Evolutionary conservation across 2,888 invertebrate genomes (phyloP).

Genomic region (Aphelenchoides bicaudatus): DNA sequence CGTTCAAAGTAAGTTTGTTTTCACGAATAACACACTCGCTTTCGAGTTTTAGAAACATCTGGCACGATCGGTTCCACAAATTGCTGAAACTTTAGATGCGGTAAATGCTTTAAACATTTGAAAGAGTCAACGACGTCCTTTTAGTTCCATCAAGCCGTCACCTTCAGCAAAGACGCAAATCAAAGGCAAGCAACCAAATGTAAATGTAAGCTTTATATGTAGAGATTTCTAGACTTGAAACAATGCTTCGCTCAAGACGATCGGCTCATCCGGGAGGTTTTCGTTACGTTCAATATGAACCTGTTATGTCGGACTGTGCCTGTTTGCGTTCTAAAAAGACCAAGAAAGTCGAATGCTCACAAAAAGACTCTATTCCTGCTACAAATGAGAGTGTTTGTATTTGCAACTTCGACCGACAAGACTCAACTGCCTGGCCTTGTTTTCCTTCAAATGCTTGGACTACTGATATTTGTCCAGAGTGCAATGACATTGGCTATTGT

Average conservation of each 20-base stretch:
- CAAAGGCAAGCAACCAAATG: slow-evolving; percentile 22
- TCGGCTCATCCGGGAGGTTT: slow-evolving; percentile 42
- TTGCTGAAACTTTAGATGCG: slow-evolving; percentile 55
- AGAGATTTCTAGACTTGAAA: no score
- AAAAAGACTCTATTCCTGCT: slow-evolving; percentile 38
- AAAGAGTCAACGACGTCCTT: no score
- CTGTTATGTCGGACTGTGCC: slow-evolving; percentile 53
- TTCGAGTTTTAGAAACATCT: slow-evolving; percentile 45
- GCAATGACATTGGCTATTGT: slow-evolving; percentile 58
- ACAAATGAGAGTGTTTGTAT: slow-evolving; percentile 49
- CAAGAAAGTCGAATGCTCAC: slow-evolving; percentile 30
- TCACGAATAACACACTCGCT: no score
- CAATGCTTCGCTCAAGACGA: slow-evolving; percentile 22
- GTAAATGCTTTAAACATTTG: no score
- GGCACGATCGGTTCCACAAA: slow-evolving; percentile 53
- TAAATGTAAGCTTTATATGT: no score
- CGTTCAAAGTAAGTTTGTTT: slow-evolving; percentile 43
- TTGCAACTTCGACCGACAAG: slow-evolving; percentile 53
- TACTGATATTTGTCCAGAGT: slow-evolving; percentile 49
- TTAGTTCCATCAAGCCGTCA: slow-evolving; percentile 59
- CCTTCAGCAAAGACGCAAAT: slow-evolving; percentile 51
- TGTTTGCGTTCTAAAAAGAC: slow-evolving; percentile 28
- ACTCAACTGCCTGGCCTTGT: slow-evolving; percentile 57
- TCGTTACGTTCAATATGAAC: slow-evolving; percentile 56
- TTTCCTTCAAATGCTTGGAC: slow-evolving; percentile 48